Evolutionary conservation across 2,888 invertebrate genomes (phyloP), one percentile per base, ranked within the genome.

Genomic region (Drosophila kanekoi): DNA sequence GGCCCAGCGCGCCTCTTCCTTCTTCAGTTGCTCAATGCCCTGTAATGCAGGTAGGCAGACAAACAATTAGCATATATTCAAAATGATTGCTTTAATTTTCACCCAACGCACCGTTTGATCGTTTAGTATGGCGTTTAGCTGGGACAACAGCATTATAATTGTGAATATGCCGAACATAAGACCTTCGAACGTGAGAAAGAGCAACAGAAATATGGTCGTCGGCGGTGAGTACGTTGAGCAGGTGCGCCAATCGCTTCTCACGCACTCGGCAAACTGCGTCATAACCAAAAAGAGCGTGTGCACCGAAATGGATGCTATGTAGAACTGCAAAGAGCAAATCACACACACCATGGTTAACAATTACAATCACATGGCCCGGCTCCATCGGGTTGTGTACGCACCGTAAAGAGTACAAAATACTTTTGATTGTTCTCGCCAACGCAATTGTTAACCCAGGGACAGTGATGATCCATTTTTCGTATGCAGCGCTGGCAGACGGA

Each of bases 391-490:
- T 5, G 18, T 16, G 11, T 11, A 94, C 95, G 95, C 93, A 98
- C 98, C 72, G 98, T 98, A 93, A 99, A 99, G 59, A 99, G 94
- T 63, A 99, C 98, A 94, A 99, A 99, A 93, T 97, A 99, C 93
- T 99, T 99, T 94, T 99, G 99, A 94, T 99, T 99, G 91, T 97
- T 98, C 93, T 99, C 99, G 18, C 99, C 99, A 2, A 99, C 98
- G 93, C 99, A 99, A 92, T 99, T 99, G 92, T 99, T 99, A 9
- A 99, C 97, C 98, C 98, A 99, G 0, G 99, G 99, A 93, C 94
- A 94, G 77, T 94, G 94, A 81, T 94, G 94, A 86, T 94, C 94
- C 95, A 95, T 95, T 81, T 95, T 94, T 1, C 94, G 92, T 64
- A 94, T 94, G 91, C 94, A 96, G 87, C 97, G 95, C 93, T 98